Evolutionary conservation across 1,140 invertebrate species (phyloP).

Genomic region (Drosophila parvula): DNA sequence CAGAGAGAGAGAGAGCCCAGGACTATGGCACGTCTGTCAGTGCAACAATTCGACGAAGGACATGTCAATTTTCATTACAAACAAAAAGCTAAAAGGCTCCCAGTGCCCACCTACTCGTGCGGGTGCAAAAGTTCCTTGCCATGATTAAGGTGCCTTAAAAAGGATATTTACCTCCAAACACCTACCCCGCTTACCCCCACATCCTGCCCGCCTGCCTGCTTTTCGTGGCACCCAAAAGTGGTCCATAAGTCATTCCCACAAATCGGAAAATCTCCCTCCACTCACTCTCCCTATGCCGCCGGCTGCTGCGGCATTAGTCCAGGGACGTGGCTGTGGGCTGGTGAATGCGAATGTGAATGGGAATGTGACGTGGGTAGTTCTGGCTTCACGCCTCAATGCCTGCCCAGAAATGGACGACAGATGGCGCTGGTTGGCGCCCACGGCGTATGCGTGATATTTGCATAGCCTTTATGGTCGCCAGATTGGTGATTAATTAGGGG

Average conservation of each 20-base stretch:
- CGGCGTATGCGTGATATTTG: constrained; percentile 51
- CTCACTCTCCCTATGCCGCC: constrained; percentile 2
- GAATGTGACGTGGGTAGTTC: constrained; percentile 52
- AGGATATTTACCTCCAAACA: constrained; percentile 27
- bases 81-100: constrained; percentile 72
- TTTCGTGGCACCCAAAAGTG: constrained; percentile 19
- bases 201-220: no score
- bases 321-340: constrained; percentile 13
- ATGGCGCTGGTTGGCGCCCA: constrained; percentile 35
- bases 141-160: constrained; percentile 63
- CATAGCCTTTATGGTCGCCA: constrained; percentile 44
- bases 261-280: constrained; percentile 49
- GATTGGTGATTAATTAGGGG: constrained; percentile 58
- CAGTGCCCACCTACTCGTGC: constrained; percentile 15
- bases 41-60: constrained; percentile 73
- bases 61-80: constrained; percentile 78
- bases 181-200: background rate
- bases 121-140: constrained; percentile 33
- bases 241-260: constrained; percentile 60
- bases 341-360: constrained; percentile 18
- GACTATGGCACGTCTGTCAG: constrained; percentile 46
- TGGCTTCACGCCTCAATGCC: constrained; percentile 49
- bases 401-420: constrained; percentile 35
- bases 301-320: constrained; percentile 33
- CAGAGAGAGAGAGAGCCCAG: constrained; percentile 1